These are phyloP conservation scores for Bursaphelenchus okinawaensis DNA, from an alignment of 2,888 invertebrate species.

Conservation along the genomic window DNA sequence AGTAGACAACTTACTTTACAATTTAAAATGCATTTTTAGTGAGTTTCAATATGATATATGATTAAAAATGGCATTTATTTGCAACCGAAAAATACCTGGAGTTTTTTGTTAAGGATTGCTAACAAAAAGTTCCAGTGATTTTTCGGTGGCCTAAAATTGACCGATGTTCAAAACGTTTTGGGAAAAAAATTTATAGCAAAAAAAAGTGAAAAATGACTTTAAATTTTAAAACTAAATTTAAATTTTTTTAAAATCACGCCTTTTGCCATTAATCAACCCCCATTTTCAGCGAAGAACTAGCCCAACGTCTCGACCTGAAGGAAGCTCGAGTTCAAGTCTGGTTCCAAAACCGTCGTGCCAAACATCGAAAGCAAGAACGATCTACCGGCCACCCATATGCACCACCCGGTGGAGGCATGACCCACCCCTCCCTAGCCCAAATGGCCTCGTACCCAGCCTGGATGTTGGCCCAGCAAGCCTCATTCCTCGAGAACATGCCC, in stretches of 20 bases:
- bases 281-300: conserved; percentile 54
- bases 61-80: too few relatives aligned
- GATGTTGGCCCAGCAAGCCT: neutral
- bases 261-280: conserved; percentile 8
- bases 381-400: conserved; percentile 12
- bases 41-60: too few relatives aligned
- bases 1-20: too few relatives aligned
- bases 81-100: too few relatives aligned
- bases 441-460: conserved; percentile 6
- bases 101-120: too few relatives aligned
- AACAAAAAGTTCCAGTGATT: too few relatives aligned
- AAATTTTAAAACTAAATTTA: neutral
- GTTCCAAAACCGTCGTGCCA: conserved; percentile 38
- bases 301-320: conserved; percentile 50
- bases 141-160: too few relatives aligned
- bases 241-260: conserved; percentile 16
- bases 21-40: too few relatives aligned
- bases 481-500: conserved; percentile 3
- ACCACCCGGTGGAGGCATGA: neutral
- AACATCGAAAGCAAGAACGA: conserved; percentile 43
- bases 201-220: neutral
- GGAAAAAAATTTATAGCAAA: neutral
- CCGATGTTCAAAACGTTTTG: neutral
- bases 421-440: neutral
- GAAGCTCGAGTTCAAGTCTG: conserved; percentile 55